Evolutionary conservation across 2,888 invertebrate species (phyloP).

Genomic region (Adineta ricciae): DNA sequence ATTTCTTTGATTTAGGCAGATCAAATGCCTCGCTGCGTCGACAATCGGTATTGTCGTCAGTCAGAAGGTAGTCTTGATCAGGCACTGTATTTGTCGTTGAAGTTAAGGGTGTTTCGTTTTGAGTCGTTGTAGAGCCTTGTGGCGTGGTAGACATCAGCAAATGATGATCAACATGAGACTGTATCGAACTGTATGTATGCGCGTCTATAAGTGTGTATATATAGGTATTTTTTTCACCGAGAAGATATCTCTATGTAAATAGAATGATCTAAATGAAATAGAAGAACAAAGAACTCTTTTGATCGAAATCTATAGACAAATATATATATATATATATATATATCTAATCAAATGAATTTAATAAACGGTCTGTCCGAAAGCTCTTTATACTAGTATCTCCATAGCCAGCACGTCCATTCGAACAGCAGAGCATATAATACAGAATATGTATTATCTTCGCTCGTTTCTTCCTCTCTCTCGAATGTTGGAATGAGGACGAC

Average conservation of each 20-base stretch:
- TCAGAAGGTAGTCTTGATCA: neutral
- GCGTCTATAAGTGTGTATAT: too few species aligned
- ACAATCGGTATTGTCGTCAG: neutral
- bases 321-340: neutral
- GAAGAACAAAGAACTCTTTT: neutral
- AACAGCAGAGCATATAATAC: neutral
- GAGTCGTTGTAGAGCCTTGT: neutral
- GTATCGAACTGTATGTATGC: neutral
- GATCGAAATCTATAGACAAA: neutral
- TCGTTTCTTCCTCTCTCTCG: neutral
- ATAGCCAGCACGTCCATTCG: neutral
- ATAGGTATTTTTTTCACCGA: neutral
- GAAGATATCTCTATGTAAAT: neutral
- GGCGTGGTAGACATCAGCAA: slow-evolving; percentile 15
- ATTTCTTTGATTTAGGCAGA: neutral
- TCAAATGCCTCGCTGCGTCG: slow-evolving; percentile 8
- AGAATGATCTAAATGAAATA: neutral
- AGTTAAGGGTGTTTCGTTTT: neutral
- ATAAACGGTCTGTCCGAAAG: neutral
- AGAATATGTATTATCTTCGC: too few species aligned
- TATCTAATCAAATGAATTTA: neutral
- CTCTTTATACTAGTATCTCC: neutral
- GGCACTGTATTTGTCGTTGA: neutral
- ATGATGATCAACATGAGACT: neutral
- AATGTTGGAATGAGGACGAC: neutral